Conservation (phyloP, 2,888 invertebrate species). For the Lithophane ornitopus region DNA sequence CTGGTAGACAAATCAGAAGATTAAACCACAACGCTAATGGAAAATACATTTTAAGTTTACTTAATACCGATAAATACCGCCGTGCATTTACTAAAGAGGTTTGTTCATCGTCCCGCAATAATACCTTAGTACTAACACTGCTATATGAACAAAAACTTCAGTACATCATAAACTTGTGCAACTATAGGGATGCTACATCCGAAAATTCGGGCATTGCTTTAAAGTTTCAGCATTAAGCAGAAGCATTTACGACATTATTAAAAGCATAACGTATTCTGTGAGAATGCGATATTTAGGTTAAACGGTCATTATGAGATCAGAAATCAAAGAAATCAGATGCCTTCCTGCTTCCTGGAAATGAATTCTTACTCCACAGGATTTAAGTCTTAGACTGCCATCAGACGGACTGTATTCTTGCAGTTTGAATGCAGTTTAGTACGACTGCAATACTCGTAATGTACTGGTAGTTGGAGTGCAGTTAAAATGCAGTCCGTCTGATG, state of each 20-base stretch:
- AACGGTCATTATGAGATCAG: background rate
- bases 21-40: conserved; percentile 18
- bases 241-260: background rate
- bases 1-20: background rate
- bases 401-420: too few relatives aligned
- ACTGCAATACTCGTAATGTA: too few relatives aligned
- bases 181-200: background rate
- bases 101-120: conserved; percentile 8
- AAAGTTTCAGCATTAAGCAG: background rate
- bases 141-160: background rate
- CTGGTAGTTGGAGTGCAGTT: too few relatives aligned
- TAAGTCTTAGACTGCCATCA: too few relatives aligned
- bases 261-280: background rate
- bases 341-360: too few relatives aligned
- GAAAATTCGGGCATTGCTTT: background rate
- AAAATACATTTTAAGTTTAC: conserved; percentile 12
- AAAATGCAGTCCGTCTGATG: too few relatives aligned
- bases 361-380: too few relatives aligned
- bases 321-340: background rate
- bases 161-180: conserved; percentile 2
- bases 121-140: background rate
- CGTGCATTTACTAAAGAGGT: conserved; percentile 23
- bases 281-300: background rate
- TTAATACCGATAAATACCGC: background rate
- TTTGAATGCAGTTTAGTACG: too few relatives aligned